Evolutionary conservation across 2,113 vertebrate species (phyloP).

Genomic region (Cisticola juncidis): DNA sequence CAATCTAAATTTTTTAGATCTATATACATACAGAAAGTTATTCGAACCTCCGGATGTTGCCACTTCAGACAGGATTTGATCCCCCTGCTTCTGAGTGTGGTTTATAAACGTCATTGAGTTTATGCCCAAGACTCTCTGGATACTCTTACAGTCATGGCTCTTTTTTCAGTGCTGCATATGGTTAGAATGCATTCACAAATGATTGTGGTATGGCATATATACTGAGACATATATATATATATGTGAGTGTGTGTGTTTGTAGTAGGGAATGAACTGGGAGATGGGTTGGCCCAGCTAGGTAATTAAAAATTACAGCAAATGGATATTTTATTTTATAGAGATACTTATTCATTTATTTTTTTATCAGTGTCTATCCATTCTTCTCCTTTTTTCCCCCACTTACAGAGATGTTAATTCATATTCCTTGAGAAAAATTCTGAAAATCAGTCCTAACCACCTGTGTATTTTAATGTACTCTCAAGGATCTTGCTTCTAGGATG

Average conservation of each 20-base stretch:
- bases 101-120: background rate
- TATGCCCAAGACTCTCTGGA: background rate
- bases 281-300: background rate
- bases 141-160: rapidly evolving
- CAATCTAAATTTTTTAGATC: background rate
- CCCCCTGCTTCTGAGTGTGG: background rate
- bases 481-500: background rate
- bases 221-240: background rate
- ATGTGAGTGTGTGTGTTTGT: background rate
- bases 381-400: rapidly evolving
- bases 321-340: background rate
- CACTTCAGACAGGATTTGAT: background rate
- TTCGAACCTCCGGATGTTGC: background rate
- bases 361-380: background rate
- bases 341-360: background rate
- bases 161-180: background rate
- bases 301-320: background rate
- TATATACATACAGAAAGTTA: background rate
- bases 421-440: background rate
- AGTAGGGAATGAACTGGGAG: background rate
- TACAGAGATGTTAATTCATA: background rate
- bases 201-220: background rate
- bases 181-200: background rate
- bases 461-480: background rate
- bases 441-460: background rate